Conservation (phyloP, 2,113 vertebrate genomes). For the Rafetus swinhoei region DNA sequence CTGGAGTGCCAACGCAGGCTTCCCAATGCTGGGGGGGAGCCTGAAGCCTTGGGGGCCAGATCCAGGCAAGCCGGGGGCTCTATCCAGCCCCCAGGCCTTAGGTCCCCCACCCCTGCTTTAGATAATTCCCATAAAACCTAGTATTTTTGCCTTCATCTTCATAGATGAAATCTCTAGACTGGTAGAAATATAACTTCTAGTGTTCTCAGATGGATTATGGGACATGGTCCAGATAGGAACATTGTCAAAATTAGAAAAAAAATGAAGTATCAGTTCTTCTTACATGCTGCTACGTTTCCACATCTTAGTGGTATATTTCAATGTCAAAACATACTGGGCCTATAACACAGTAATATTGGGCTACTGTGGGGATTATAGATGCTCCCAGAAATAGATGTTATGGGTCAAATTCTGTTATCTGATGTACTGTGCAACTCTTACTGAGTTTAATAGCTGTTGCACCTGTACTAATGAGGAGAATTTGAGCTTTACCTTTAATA, state of each 20-base stretch:
- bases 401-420: not conserved
- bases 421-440: not conserved
- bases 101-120: too few relatives aligned
- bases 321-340: not conserved
- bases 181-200: not conserved
- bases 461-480: not conserved
- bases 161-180: not conserved
- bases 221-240: not conserved
- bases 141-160: not conserved
- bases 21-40: too few relatives aligned
- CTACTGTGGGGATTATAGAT: not conserved
- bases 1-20: too few relatives aligned
- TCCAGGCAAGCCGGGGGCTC: too few relatives aligned
- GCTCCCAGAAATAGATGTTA: not conserved
- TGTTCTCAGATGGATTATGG: conserved; percentile 16
- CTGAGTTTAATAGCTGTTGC: not conserved
- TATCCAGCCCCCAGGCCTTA: too few relatives aligned
- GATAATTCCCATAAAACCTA: not conserved
- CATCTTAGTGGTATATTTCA: not conserved
- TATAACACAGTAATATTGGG: not conserved
- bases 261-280: not conserved
- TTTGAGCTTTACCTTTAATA: not conserved
- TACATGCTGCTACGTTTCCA: not conserved
- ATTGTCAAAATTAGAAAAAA: not conserved
- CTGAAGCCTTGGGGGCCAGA: too few relatives aligned